These are phyloP conservation scores for Cynocephalus volans DNA, from an alignment of 2,113 vertebrate species.

Conservation along the genomic window DNA sequence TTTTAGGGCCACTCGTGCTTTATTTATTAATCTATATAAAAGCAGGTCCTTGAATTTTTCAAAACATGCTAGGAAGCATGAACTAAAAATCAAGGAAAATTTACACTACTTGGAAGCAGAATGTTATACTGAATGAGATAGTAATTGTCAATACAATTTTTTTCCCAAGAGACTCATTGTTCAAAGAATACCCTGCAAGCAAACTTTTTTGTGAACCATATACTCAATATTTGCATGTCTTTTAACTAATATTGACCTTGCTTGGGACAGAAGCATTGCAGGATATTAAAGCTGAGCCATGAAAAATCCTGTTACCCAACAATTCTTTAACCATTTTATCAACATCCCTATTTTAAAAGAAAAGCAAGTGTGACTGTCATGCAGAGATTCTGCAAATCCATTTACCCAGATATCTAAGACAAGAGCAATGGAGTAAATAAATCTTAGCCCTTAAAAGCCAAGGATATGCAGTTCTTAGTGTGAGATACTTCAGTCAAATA, in stretches of 20 bases:
- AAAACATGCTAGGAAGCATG: slow-evolving; percentile 13
- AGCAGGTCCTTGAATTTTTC: neutral
- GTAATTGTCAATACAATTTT: slow-evolving; percentile 7
- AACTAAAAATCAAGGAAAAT: slow-evolving; percentile 55
- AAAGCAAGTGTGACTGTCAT: slow-evolving; percentile 23
- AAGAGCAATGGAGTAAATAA: slow-evolving; percentile 66
- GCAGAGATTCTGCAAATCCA: slow-evolving; percentile 53
- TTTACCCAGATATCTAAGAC: slow-evolving; percentile 37
- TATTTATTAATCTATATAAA: slow-evolving; percentile 55
- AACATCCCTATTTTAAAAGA: slow-evolving; percentile 62
- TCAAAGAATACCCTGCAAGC: slow-evolving; percentile 61
- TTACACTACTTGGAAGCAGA: slow-evolving; percentile 49
- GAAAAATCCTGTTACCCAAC: neutral
- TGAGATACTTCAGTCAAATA: slow-evolving; percentile 47
- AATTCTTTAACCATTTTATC: slow-evolving; percentile 57
- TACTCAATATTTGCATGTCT: slow-evolving; percentile 1
- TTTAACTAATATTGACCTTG: slow-evolving; percentile 50
- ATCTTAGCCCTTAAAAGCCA: slow-evolving; percentile 65
- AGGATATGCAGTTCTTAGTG: slow-evolving; percentile 35
- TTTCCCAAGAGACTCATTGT: slow-evolving; percentile 33
- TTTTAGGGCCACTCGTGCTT: slow-evolving; percentile 2
- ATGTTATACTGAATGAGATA: slow-evolving; percentile 41
- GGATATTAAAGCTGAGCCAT: slow-evolving; percentile 8
- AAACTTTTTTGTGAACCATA: slow-evolving; percentile 13
- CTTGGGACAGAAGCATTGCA: neutral